phyloP scores from a whole-genome alignment of 2,797 vertebrate species.

The Lates japonicus region DNA sequence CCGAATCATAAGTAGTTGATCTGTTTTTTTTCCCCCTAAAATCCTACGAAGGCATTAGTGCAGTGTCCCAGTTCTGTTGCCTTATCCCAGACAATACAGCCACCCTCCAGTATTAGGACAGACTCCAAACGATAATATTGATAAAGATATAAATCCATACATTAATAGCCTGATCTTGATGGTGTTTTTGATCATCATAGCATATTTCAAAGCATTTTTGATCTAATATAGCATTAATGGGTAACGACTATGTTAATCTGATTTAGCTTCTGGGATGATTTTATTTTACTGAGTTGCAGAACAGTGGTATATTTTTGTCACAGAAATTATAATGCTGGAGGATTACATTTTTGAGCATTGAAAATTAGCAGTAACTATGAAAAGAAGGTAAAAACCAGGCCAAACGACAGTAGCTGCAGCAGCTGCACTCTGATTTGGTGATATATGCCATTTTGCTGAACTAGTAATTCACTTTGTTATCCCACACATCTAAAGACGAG shows the following conservation, averaged over 20 bases:
- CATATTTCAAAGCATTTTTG: slow-evolving; percentile 3
- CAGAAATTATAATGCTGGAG: neutral
- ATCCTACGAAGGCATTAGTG: slow-evolving; percentile 56
- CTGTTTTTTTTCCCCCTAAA: slow-evolving; percentile 42
- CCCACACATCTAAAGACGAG: no score
- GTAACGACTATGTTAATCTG: neutral
- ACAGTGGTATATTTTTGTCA: neutral
- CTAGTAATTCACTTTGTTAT: no score
- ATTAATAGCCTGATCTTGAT: slow-evolving; percentile 18
- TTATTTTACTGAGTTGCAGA: neutral
- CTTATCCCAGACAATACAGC: slow-evolving; percentile 49
- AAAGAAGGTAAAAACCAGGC: neutral
- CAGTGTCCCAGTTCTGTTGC: slow-evolving; percentile 65
- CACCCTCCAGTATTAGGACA: slow-evolving; percentile 30
- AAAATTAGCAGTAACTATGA: neutral
- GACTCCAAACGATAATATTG: slow-evolving; percentile 38
- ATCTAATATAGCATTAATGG: neutral
- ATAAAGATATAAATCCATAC: slow-evolving; percentile 26
- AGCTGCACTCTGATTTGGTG: neutral
- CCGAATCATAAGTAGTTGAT: slow-evolving; percentile 65
- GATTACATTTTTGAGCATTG: neutral
- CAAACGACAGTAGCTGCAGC: neutral
- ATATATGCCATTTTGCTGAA: no score
- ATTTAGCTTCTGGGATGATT: neutral
- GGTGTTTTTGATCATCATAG: neutral